Base-by-base conservation (phyloP, 2,888 invertebrate genomes). In the Amphipoea lucens region DNA sequence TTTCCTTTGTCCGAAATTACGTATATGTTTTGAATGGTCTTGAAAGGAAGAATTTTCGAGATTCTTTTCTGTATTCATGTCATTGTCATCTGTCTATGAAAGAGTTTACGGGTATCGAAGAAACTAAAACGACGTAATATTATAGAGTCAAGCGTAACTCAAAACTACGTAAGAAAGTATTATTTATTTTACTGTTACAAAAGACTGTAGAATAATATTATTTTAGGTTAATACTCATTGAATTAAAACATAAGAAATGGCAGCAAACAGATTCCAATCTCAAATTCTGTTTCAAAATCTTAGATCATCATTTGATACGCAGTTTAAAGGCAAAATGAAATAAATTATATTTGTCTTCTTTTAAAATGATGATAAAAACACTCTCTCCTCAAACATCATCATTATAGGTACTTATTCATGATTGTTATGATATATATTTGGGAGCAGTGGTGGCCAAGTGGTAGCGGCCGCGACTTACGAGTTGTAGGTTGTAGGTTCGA, bases 1-100 rank as follows among this genome's bases (percentile, higher is more conserved):
- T 48, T 69, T 54, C 54, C 67, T 86, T 79, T 76, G 75, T 82
- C 17, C 23, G 23, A 63, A 42, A 3, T 68, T 81, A 74, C 3
- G 14, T 79, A 65, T 65, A 66, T 45, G 17, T 74, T 51, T 36
- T 66, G 40, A 79, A 65, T 29, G 12, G 12, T 29, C 65, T 48
- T 72, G 66, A 36, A 20, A 40, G 9, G 14, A 6, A 23, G 17
- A 36, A 3, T 51, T 74, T 42, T 42, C 40, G 0, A 36, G 20
- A 48, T 81, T n/a, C 0, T n/a, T 62, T 62, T 66, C 54, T 48
- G 12, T 51, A 62, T 9, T 60, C 17, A 9, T 62, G 23, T 75
- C 67, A 68, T 68, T 75, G 54, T 42, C 51, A 48, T 40, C 67
- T 81, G 81, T 17, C 11, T 54, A 11, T 40, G 54, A 68, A 29